phyloP scores from a whole-genome alignment of 2,113 vertebrate species.

The Plestiodon gilberti region DNA sequence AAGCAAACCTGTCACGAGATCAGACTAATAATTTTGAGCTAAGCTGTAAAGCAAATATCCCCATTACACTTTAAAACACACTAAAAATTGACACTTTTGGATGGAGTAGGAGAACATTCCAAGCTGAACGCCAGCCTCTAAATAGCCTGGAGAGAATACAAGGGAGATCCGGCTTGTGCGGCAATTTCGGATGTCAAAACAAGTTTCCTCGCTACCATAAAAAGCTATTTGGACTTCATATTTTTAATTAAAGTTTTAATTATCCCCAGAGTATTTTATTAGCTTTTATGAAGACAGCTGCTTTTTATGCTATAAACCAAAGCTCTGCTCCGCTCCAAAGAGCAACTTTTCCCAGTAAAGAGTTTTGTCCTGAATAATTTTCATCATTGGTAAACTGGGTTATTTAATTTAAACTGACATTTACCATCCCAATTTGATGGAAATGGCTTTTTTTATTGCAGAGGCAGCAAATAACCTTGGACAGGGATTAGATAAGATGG shows the following conservation, averaged over 20 bases:
- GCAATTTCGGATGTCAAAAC: constrained; percentile 75
- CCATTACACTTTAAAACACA: constrained; percentile 57
- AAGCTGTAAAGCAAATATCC: constrained; percentile 66
- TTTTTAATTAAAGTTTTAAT: constrained; percentile 77
- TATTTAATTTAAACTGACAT: constrained; percentile 62
- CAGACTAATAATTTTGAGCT: constrained; percentile 65
- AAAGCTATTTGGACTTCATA: constrained; percentile 70
- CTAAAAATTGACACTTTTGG: constrained; percentile 60
- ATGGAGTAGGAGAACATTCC: constrained; percentile 50
- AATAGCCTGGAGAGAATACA: constrained; percentile 70
- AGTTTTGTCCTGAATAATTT: constrained; percentile 55
- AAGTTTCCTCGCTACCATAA: constrained; percentile 68
- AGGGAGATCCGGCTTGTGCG: constrained; percentile 64
- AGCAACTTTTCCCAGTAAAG: constrained; percentile 46
- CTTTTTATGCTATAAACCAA: constrained; percentile 50
- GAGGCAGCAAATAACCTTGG: constrained; percentile 27
- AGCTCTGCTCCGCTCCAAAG: constrained; percentile 59
- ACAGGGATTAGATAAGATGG: constrained; percentile 2
- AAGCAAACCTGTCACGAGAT: constrained; percentile 60
- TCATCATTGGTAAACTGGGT: constrained; percentile 48
- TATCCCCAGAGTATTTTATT: constrained; percentile 71
- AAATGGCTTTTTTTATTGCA: constrained; percentile 48
- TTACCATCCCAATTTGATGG: constrained; percentile 56
- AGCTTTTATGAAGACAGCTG: constrained; percentile 74
- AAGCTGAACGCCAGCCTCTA: constrained; percentile 56